Percentiles rank a stretch among this genome's conserved stretches.
These are phyloP conservation scores for Discoglossus pictus DNA, from an alignment of 2,797 vertebrate species.

Conservation along the genomic window DNA sequence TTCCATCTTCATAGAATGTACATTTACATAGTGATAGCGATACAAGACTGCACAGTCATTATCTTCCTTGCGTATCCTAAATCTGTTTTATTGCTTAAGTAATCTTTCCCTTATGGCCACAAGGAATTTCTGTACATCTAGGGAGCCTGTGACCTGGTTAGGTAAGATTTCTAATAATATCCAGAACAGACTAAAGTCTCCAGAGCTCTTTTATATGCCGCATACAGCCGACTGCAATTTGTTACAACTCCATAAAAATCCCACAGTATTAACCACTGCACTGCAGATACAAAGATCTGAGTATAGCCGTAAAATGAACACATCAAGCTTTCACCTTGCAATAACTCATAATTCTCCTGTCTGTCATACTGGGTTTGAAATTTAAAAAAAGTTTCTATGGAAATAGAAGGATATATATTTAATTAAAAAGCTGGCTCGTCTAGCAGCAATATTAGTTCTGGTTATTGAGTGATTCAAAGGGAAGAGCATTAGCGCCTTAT, in stretches of 20 bases:
- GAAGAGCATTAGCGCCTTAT: conserved; percentile 14
- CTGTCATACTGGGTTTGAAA: background rate
- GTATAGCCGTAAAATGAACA: conserved; percentile 19
- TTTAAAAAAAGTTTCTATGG: background rate
- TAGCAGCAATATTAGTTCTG: conserved; percentile 11
- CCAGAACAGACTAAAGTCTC: conserved; percentile 12
- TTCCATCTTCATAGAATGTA: too few species aligned
- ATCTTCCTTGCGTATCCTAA: conserved; percentile 16
- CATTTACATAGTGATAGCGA: background rate
- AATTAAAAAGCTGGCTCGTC: conserved; percentile 9
- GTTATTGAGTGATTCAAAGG: conserved; percentile 2
- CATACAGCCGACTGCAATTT: conserved; percentile 25
- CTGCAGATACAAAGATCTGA: background rate
- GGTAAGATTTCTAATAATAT: conserved; percentile 44
- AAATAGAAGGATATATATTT: conserved; percentile 10
- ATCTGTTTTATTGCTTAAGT: conserved; percentile 44
- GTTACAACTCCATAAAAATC: conserved; percentile 19
- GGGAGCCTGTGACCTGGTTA: conserved; percentile 43
- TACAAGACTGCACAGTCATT: conserved; percentile 12
- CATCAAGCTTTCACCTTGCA: background rate
- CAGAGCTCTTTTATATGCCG: conserved; percentile 19
- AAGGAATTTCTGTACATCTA: conserved; percentile 11
- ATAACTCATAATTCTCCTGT: conserved; percentile 18
- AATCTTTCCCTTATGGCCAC: conserved; percentile 26
- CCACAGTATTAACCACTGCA: conserved; percentile 12